Percentiles rank a stretch among this genome's conserved stretches.
Evolutionary conservation across 2,888 invertebrate genomes (phyloP).

Genomic region (Caenorhabditis plicata): DNA sequence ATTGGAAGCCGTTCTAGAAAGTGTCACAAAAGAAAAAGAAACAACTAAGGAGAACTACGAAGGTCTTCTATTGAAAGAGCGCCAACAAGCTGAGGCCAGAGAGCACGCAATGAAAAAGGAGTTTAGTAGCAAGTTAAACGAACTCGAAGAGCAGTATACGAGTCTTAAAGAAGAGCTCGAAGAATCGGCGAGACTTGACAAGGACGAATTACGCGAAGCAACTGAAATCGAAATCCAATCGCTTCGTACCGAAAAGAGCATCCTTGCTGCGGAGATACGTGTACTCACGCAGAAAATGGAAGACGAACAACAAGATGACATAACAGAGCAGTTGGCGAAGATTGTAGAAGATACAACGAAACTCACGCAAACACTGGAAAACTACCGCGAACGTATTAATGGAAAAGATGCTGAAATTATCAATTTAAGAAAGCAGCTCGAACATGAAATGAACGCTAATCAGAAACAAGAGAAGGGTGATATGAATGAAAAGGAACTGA

Average conservation of each 20-base stretch:
- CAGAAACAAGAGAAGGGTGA: too few species aligned
- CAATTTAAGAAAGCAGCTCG: constrained; percentile 34
- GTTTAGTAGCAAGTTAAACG: constrained; percentile 61
- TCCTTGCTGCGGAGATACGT: constrained; percentile 49
- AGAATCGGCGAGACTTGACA: constrained; percentile 45
- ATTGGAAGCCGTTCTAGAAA: constrained; percentile 65
- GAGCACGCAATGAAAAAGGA: constrained; percentile 63
- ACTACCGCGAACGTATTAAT: constrained; percentile 35
- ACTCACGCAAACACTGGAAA: constrained; percentile 35
- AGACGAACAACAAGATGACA: constrained; percentile 36
- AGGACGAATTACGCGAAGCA: constrained; percentile 49
- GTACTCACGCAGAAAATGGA: constrained; percentile 45
- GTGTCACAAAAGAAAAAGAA: constrained; percentile 64
- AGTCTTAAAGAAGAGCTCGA: constrained; percentile 59
- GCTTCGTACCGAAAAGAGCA: constrained; percentile 46
- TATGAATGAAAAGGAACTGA: constrained; percentile 29
- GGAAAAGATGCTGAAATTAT: constrained; percentile 46
- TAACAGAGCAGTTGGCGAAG: constrained; percentile 37
- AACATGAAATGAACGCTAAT: constrained; percentile 42
- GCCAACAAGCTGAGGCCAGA: constrained; percentile 58
- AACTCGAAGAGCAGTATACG: constrained; percentile 64
- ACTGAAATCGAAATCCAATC: constrained; percentile 56
- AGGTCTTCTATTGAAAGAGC: constrained; percentile 52
- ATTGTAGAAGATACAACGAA: constrained; percentile 42
- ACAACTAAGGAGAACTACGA: constrained; percentile 62